Evolutionary conservation across 2,797 vertebrate species (phyloP).

Genomic region (Gouania willdenowi): DNA sequence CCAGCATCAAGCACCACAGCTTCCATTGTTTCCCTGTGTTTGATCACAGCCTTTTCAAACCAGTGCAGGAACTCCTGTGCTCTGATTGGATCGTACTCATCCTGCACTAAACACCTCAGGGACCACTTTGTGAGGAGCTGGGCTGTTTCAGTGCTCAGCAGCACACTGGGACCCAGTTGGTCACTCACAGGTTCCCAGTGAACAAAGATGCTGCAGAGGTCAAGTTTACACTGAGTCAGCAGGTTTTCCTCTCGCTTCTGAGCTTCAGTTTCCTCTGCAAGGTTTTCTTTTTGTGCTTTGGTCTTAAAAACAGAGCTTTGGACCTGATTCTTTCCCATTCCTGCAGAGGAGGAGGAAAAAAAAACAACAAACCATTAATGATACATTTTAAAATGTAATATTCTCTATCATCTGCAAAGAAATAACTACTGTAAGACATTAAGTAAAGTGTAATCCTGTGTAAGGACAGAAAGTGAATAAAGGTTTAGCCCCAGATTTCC

Average conservation of each 20-base stretch:
- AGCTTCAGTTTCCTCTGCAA: conserved; percentile 37
- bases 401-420: too few species aligned
- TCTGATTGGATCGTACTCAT: conserved; percentile 36
- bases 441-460: too few species aligned
- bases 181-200: conserved; percentile 74
- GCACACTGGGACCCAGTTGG: neutral
- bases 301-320: conserved; percentile 46
- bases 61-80: conserved; percentile 69
- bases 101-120: conserved; percentile 67
- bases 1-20: conserved; percentile 63
- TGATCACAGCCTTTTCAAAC: conserved; percentile 67
- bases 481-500: too few species aligned
- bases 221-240: conserved; percentile 68
- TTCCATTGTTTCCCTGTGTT: conserved; percentile 12
- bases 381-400: too few species aligned
- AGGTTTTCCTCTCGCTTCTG: conserved; percentile 26
- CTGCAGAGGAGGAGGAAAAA: conserved; percentile 57
- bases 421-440: too few species aligned
- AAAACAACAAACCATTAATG: conserved; percentile 6
- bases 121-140: conserved; percentile 76
- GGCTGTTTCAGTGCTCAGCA: conserved; percentile 28
- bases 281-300: conserved; percentile 23
- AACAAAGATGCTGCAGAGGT: conserved; percentile 74
- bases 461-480: too few species aligned
- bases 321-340: conserved; percentile 73